Conservation (phyloP, 2,113 vertebrate species). For the Polypterus bichir region DNA sequence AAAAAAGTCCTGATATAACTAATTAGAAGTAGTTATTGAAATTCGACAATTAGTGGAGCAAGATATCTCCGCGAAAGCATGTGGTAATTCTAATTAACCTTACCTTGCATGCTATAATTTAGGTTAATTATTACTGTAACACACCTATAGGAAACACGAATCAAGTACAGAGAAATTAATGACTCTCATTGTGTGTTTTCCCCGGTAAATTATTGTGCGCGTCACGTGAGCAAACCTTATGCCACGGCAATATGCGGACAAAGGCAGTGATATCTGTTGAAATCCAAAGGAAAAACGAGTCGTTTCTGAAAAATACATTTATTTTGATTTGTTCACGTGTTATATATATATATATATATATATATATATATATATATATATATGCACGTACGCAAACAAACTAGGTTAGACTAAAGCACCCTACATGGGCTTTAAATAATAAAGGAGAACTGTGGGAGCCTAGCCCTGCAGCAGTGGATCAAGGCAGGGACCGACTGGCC, state of each 20-base stretch:
- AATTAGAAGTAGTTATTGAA: conserved; percentile 49
- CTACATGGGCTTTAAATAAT: too few species aligned
- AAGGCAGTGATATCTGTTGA: too few species aligned
- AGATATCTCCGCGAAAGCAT: conserved; percentile 32
- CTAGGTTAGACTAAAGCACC: not conserved
- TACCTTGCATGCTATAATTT: conserved; percentile 29
- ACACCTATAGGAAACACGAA: conserved; percentile 21
- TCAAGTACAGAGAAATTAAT: not conserved
- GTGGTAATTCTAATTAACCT: conserved; percentile 45
- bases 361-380: conserved; percentile 12
- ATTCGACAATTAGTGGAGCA: conserved; percentile 43
- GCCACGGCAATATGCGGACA: too few species aligned
- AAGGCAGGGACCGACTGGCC: too few species aligned
- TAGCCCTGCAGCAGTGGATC: too few species aligned
- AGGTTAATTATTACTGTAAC: conserved; percentile 23
- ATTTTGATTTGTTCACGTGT: too few species aligned
- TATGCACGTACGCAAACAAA: not conserved
- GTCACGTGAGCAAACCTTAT: too few species aligned
- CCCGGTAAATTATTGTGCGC: too few species aligned
- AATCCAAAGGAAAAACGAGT: too few species aligned
- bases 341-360: conserved; percentile 3
- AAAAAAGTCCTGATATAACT: conserved; percentile 46
- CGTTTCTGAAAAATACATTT: too few species aligned
- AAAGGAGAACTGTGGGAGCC: too few species aligned
- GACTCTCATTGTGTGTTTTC: not conserved